Conservation (phyloP, 2,797 vertebrate genomes). For the Ateles fusciceps region DNA sequence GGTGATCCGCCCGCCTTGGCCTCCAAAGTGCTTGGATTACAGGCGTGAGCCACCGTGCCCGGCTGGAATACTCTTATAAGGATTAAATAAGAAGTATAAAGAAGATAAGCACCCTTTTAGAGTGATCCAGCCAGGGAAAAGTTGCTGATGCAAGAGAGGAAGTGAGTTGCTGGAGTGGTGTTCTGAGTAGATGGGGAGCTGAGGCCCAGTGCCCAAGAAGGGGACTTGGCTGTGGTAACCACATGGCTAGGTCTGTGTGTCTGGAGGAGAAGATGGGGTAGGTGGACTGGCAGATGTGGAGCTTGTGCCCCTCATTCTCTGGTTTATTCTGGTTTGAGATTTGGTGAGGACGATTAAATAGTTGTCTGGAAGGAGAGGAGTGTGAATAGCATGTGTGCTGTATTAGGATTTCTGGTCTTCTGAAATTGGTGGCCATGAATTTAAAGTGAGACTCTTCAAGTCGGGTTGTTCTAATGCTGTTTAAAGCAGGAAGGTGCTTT, state of each 20-base stretch:
- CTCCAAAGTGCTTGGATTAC: too few relatives aligned
- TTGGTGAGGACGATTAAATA: background rate
- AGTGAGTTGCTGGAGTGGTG: background rate
- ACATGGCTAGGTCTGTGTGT: background rate
- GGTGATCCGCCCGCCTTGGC: too few relatives aligned
- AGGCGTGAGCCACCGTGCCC: too few relatives aligned
- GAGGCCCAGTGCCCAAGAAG: background rate
- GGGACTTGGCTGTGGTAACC: background rate
- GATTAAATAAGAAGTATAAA: background rate
- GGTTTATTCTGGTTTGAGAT: background rate
- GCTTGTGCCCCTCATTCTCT: background rate
- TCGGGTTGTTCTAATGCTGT: background rate
- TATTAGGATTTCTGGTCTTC: background rate
- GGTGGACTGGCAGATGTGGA: too few relatives aligned
- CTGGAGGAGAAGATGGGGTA: background rate
- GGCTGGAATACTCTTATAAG: background rate
- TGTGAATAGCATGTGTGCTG: background rate
- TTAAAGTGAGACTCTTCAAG: background rate
- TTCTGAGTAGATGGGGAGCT: background rate
- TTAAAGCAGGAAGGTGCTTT: background rate
- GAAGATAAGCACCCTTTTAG: background rate
- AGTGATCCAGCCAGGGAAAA: background rate
- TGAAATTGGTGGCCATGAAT: background rate
- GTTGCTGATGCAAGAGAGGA: background rate
- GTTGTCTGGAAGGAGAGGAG: background rate